phyloP scores from a whole-genome alignment of 2,888 invertebrate species.

The Dioctria linearis region DNA sequence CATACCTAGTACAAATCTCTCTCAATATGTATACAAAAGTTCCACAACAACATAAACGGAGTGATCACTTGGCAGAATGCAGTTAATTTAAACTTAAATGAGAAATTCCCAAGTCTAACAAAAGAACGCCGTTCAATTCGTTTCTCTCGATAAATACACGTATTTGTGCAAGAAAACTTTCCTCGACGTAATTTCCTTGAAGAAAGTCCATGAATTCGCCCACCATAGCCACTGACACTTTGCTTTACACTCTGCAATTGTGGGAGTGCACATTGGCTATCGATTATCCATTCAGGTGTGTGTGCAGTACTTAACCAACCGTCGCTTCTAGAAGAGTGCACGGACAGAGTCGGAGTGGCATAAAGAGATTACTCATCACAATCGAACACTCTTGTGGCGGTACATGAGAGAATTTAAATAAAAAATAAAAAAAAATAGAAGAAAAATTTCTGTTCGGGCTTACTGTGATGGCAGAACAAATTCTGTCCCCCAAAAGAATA shows the following conservation, averaged over 20 bases:
- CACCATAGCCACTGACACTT: conserved; percentile 1
- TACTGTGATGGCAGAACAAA: too few relatives aligned
- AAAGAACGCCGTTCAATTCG: not conserved
- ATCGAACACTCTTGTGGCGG: conserved; percentile 10
- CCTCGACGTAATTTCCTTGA: conserved; percentile 27
- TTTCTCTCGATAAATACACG: conserved; percentile 19
- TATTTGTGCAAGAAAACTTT: conserved; percentile 27
- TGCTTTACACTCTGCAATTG: not conserved
- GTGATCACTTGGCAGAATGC: conserved; percentile 25
- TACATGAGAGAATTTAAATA: conserved; percentile 28
- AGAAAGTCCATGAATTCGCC: conserved; percentile 2
- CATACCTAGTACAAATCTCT: too few relatives aligned
- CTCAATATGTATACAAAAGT: not conserved
- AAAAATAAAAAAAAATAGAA: not conserved
- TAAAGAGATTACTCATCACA: conserved; percentile 42
- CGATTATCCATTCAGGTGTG: conserved; percentile 45
- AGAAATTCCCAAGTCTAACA: conserved; percentile 10
- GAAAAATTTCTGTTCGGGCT: too few relatives aligned
- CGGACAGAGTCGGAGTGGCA: not conserved
- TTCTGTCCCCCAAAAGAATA: too few relatives aligned
- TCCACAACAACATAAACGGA: not conserved
- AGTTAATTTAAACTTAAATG: conserved; percentile 45
- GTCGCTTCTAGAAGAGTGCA: conserved; percentile 11
- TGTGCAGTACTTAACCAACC: conserved; percentile 29
- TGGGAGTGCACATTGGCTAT: conserved; percentile 6